These are phyloP conservation scores for Dione juno DNA, from an alignment of 2,888 invertebrate species.

Conservation along the genomic window DNA sequence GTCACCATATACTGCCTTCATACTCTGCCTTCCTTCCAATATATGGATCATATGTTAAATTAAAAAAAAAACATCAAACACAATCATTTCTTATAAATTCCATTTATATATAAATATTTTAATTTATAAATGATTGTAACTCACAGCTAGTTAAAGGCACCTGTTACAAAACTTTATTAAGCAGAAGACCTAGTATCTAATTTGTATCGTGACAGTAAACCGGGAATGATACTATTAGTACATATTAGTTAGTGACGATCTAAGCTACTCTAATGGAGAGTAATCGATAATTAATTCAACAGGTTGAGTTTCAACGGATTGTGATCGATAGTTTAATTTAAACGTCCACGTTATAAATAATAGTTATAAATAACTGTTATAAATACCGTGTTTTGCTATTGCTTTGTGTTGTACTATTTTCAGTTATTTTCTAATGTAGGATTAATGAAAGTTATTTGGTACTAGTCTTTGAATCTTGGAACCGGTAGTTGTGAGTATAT, in stretches of 20 bases:
- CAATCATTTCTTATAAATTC: neutral
- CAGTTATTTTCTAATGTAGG: neutral
- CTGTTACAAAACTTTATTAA: slow-evolving; percentile 23
- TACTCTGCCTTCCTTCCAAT: too few species aligned
- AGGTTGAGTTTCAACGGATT: slow-evolving; percentile 39
- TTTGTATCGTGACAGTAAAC: slow-evolving; percentile 41
- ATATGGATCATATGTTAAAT: too few species aligned
- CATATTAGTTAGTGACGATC: slow-evolving; percentile 66
- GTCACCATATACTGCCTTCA: too few species aligned
- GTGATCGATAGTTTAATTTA: slow-evolving; percentile 21
- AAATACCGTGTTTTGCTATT: neutral
- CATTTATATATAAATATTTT: neutral
- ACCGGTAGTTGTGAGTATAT: neutral
- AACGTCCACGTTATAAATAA: slow-evolving; percentile 12
- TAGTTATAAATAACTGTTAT: too few species aligned
- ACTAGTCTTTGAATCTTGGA: neutral
- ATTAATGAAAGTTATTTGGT: neutral
- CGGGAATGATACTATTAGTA: slow-evolving; percentile 70
- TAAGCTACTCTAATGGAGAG: slow-evolving; percentile 41
- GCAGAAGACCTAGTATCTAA: slow-evolving; percentile 32
- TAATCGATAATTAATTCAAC: slow-evolving; percentile 49
- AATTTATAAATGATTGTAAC: neutral
- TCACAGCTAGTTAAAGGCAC: slow-evolving; percentile 6
- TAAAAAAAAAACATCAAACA: too few species aligned
- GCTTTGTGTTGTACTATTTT: slow-evolving; percentile 4